phyloP scores from a whole-genome alignment of 2,113 vertebrate species.

The Pagrus major region DNA sequence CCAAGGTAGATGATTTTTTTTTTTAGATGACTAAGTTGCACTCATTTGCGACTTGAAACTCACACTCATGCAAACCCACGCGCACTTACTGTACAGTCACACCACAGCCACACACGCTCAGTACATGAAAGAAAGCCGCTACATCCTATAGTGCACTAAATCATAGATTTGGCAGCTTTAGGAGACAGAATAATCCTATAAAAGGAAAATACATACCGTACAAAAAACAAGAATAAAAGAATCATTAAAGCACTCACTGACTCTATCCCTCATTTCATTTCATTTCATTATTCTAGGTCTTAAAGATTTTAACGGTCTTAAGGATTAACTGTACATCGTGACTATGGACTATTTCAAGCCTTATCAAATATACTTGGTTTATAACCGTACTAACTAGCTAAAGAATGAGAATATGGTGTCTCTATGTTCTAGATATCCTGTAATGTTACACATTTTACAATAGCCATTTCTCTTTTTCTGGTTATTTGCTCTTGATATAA shows the following conservation, averaged over 20 bases:
- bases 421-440: slow-evolving; percentile 64
- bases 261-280: slow-evolving; percentile 54
- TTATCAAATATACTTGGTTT: slow-evolving; percentile 56
- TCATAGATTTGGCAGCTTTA: slow-evolving; percentile 72
- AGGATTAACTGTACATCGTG: slow-evolving; percentile 65
- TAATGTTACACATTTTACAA: slow-evolving; percentile 62
- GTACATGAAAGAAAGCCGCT: slow-evolving; percentile 64
- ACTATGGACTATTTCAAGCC: slow-evolving; percentile 55
- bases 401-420: slow-evolving; percentile 51
- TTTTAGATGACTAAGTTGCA: slow-evolving; percentile 49
- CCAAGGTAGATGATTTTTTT: slow-evolving; percentile 72
- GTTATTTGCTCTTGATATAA: slow-evolving; percentile 71
- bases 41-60: slow-evolving; percentile 34
- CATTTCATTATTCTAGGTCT: slow-evolving; percentile 60
- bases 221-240: slow-evolving; percentile 53
- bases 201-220: slow-evolving; percentile 61
- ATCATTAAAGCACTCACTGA: slow-evolving; percentile 66
- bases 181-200: slow-evolving; percentile 60
- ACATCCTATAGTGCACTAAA: slow-evolving; percentile 70
- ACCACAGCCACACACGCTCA: slow-evolving; percentile 51
- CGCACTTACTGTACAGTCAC: slow-evolving; percentile 52
- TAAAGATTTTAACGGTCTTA: slow-evolving; percentile 62
- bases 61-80: slow-evolving; percentile 58
- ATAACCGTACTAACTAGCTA: slow-evolving; percentile 52
- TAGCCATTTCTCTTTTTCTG: slow-evolving; percentile 57